Percentiles rank a stretch among this genome's conserved stretches.
Evolutionary conservation across 2,888 invertebrate genomes (phyloP).

Genomic region (Stratiomys singularior): DNA sequence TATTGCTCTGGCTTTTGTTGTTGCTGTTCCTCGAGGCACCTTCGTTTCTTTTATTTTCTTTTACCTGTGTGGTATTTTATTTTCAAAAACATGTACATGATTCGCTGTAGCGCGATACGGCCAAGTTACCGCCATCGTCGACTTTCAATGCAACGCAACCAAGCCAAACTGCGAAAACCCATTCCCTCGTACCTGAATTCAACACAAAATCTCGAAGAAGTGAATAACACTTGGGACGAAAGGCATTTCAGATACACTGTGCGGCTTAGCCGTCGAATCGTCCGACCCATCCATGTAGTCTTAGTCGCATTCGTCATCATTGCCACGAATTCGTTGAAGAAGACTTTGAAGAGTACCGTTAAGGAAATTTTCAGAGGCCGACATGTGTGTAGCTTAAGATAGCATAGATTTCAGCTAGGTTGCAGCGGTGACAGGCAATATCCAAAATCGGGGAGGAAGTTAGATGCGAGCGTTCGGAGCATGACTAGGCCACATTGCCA

Average conservation of each 20-base stretch:
- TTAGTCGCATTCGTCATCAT: constrained; percentile 8
- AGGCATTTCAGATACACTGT: constrained; percentile 20
- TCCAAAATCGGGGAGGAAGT: constrained; percentile 10
- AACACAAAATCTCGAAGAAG: not conserved
- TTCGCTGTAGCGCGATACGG: not conserved
- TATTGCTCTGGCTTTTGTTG: constrained; percentile 1
- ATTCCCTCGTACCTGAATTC: constrained; percentile 20
- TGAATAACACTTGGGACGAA: constrained; percentile 39
- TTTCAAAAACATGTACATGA: constrained; percentile 24
- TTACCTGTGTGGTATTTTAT: constrained; percentile 31
- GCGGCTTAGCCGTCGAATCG: not conserved
- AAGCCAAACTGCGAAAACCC: constrained; percentile 1
- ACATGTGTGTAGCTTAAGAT: not conserved
- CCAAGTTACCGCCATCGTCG: not conserved
- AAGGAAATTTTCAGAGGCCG: constrained; percentile 39
- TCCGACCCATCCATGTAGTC: not conserved
- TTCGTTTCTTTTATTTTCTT: constrained; percentile 22
- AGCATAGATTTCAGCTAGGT: not conserved
- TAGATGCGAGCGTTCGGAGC: not conserved
- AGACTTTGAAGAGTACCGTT: constrained; percentile 34
- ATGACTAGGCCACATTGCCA: constrained; percentile 23
- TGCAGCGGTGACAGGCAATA: not conserved
- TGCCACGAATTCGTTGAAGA: constrained; percentile 12
- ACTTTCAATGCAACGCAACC: not conserved
- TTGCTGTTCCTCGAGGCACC: not conserved